Percentiles rank a stretch among this genome's conserved stretches.
Evolutionary conservation across 2,888 invertebrate species (phyloP).

Genomic region (Cordylochernes scorpioides): DNA sequence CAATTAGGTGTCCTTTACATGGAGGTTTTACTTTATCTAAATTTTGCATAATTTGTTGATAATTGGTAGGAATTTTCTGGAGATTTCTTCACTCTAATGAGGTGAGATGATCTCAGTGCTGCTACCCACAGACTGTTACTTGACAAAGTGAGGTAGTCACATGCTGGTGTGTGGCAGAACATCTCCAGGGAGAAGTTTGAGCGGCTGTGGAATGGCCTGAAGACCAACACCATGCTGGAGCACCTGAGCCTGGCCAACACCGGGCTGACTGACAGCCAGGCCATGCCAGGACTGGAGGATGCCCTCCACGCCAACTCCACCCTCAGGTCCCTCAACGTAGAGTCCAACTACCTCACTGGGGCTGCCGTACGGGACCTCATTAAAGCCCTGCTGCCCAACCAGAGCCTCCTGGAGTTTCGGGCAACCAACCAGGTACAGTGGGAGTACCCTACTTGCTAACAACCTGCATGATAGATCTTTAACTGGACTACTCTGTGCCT

Average conservation of each 20-base stretch:
- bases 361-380: conserved; percentile 57
- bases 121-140: no score
- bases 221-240: conserved; percentile 68
- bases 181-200: conserved; percentile 84
- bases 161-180: no score
- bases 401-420: conserved; percentile 26
- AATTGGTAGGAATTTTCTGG: no score
- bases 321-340: conserved; percentile 26
- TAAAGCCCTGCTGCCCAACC: conserved; percentile 50
- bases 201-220: conserved; percentile 58
- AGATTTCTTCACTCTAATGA: no score
- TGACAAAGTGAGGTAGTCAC: no score
- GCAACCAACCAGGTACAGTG: conserved; percentile 96
- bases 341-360: conserved; percentile 69
- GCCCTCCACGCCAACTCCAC: conserved; percentile 30
- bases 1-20: no score
- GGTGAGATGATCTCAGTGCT: no score
- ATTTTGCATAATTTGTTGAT: no score
- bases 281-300: conserved; percentile 39
- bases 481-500: no score
- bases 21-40: no score
- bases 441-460: no score
- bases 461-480: no score
- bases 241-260: conserved; percentile 76
- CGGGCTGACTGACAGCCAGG: conserved; percentile 42